Evolutionary conservation across 2,888 invertebrate species (phyloP), one percentile per base, ranked within the genome.

Genomic region (Serripes groenlandicus): DNA sequence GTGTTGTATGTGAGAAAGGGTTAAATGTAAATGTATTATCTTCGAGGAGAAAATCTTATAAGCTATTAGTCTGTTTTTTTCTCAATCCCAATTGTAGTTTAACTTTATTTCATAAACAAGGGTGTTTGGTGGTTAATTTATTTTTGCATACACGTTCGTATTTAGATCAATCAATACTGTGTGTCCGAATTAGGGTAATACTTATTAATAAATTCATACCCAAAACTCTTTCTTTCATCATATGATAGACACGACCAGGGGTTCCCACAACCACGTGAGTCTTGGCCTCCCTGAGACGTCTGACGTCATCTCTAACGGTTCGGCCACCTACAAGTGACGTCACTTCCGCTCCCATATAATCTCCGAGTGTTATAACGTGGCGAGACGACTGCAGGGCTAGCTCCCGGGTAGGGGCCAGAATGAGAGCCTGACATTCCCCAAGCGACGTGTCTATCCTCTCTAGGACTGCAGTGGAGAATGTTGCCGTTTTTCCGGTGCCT

Each of bases 321-420:
- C 99, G 99, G 90, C 99, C 99, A 90, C 99, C 99, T 95, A 99
- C 99, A 95, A 99, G 99, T 81, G 99, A 98, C 95, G 99, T 99
- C 95, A 99, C 99, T 95, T 98, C 97, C 81, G 98, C 98, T 93
- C 97, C 97, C 97, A 99, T 97, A 95, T 98, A 99, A 95, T 99
- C 99, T 90, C 99, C 99, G 92, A 99, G 96, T 89, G 99, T 98
- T 94, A 98, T 91, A 80, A 99, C 98, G 89, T 99, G 99, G 95
- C 97, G 96, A 92, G 96, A 96, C 87, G 96, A 96, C 96, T 96
- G 97, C 92, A 96, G 96, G 75, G 97, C 97, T 92, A 97, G 95
- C 92, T 97, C 97, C 88, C 97, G 95, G 86, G 99, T 99, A 66
- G 99, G 99, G 69, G 99, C 99, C 95, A 99, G 96, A 93, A 99